A percentile compares a stretch with the other conserved stretches of the same genome.
Conservation (phyloP, 2,113 vertebrate species). For the Anas platyrhynchos region DNA sequence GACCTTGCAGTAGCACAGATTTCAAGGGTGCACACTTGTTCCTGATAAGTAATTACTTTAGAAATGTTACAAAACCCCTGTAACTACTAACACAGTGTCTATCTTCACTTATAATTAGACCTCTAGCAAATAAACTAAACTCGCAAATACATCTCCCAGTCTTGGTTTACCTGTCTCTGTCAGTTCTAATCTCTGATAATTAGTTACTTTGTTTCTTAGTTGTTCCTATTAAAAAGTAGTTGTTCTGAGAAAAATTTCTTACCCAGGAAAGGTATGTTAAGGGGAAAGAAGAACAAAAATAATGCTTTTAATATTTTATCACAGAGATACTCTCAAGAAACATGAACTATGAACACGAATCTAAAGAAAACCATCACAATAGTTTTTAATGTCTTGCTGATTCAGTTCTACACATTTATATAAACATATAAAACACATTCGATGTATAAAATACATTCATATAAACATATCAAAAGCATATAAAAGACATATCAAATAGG, state of each 20-base stretch:
- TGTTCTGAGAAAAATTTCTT: background rate
- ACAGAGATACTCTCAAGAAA: background rate
- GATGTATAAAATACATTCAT: too few relatives aligned
- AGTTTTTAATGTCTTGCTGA: background rate
- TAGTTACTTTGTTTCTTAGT: background rate
- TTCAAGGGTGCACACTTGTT: background rate
- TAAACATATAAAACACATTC: too few relatives aligned
- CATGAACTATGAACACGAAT: background rate
- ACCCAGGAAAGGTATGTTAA: background rate
- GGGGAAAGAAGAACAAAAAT: background rate
- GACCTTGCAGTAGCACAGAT: background rate
- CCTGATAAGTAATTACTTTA: constrained; percentile 46
- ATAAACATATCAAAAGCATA: too few relatives aligned
- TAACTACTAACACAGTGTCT: constrained; percentile 3
- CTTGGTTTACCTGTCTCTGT: constrained; percentile 3
- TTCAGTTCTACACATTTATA: background rate
- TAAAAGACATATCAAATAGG: background rate
- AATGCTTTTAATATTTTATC: background rate
- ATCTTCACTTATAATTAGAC: constrained; percentile 38
- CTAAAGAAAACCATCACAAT: background rate
- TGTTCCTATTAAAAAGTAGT: constrained; percentile 5
- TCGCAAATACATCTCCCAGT: background rate
- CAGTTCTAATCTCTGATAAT: background rate
- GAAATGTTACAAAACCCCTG: background rate
- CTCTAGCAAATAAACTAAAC: constrained; percentile 2